A percentile compares a stretch with the other conserved stretches of the same genome.
phyloP scores from a whole-genome alignment of 2,113 vertebrate species.

The Smithornis capensis region DNA sequence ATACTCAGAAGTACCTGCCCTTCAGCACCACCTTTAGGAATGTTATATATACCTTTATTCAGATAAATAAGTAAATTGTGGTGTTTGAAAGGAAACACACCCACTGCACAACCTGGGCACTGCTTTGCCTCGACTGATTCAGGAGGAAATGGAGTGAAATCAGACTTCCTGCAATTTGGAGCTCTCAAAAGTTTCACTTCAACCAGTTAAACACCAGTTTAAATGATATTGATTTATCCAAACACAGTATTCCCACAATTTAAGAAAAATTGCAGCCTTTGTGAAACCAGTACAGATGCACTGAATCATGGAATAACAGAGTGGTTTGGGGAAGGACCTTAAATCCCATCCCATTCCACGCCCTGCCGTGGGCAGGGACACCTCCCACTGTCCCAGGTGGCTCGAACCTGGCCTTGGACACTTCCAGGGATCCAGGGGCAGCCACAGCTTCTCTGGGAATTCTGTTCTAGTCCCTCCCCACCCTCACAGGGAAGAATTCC shows the following conservation, averaged over 20 bases:
- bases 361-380: background rate
- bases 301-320: background rate
- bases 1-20: background rate
- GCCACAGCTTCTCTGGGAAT: background rate
- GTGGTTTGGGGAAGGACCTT: background rate
- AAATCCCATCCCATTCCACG: background rate
- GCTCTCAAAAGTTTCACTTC: background rate
- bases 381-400: background rate
- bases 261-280: background rate
- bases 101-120: background rate
- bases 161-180: background rate
- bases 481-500: background rate
- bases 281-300: background rate
- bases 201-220: background rate
- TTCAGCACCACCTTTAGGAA: background rate
- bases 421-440: background rate
- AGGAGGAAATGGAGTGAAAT: background rate
- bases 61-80: background rate
- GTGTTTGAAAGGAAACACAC: background rate
- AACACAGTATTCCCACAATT: background rate
- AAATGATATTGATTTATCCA: background rate
- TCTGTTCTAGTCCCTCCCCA: background rate
- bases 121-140: background rate
- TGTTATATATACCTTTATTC: background rate
- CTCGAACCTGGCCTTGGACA: background rate